These are phyloP conservation scores for Pipistrellus pygmaeus DNA, from an alignment of 2,797 vertebrate genomes.

Conservation along the genomic window DNA sequence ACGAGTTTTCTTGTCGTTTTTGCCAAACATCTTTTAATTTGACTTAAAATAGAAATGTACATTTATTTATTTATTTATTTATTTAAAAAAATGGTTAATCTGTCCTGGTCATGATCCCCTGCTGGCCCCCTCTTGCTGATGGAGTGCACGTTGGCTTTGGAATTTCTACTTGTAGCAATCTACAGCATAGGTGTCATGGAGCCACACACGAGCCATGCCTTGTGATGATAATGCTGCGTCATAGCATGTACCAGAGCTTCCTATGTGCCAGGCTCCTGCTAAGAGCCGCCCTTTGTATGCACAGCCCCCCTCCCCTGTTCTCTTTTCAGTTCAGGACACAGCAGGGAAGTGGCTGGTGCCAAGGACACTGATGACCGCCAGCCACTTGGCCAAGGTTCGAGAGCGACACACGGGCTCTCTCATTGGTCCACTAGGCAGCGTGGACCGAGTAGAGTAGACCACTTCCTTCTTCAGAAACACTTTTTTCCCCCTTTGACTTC, in stretches of 20 bases:
- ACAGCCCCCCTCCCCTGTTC: not conserved
- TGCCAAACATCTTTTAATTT: not conserved
- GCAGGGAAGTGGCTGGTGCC: not conserved
- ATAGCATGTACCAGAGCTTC: not conserved
- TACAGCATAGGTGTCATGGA: not conserved
- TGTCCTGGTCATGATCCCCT: not conserved
- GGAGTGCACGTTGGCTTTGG: not conserved
- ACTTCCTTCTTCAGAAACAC: not conserved
- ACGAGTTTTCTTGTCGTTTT: not conserved
- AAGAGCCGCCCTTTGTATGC: not conserved
- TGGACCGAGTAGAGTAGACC: not conserved
- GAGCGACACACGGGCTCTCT: not conserved
- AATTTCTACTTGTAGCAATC: not conserved
- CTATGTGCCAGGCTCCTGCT: not conserved
- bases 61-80: not conserved
- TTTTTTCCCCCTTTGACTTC: no score
- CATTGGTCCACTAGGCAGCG: not conserved
- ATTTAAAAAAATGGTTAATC: not conserved
- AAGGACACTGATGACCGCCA: not conserved
- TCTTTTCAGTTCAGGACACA: no score
- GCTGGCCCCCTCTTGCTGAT: not conserved
- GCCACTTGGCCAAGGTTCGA: not conserved
- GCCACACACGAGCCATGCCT: not conserved
- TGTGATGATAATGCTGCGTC: accelerated
- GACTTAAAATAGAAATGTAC: not conserved